Percentiles rank a stretch among this genome's conserved stretches.
These are phyloP conservation scores for Sepioteuthis lessoniana DNA, from an alignment of 2,888 invertebrate species.

Conservation along the genomic window DNA sequence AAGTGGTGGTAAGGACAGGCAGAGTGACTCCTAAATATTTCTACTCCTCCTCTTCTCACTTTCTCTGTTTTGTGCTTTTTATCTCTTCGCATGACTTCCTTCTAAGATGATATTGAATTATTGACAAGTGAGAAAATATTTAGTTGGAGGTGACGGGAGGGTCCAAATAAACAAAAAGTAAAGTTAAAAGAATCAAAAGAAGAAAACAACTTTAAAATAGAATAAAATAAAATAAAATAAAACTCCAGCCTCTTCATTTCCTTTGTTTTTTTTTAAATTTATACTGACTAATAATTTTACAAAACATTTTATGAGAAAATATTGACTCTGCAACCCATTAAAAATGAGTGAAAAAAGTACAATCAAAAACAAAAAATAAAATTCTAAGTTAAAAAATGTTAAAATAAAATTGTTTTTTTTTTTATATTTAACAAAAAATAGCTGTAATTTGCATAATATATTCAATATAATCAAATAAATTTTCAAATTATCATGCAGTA, in stretches of 20 bases:
- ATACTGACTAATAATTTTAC: neutral
- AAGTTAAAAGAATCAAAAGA: neutral
- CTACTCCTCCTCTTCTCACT: neutral
- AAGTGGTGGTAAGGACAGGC: too few species aligned
- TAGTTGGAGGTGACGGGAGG: neutral
- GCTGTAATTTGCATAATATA: too few species aligned
- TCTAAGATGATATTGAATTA: neutral
- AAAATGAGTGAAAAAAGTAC: neutral
- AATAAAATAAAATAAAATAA: neutral
- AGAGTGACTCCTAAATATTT: neutral
- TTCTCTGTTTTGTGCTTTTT: neutral
- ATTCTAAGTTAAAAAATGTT: too few species aligned
- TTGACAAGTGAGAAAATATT: neutral
- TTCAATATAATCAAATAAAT: too few species aligned
- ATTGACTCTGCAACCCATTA: neutral
- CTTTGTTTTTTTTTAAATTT: neutral
- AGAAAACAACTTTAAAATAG: neutral
- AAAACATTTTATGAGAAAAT: neutral
- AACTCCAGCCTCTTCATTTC: neutral
- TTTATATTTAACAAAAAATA: too few species aligned
- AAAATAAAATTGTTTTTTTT: too few species aligned
- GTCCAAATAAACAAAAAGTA: neutral
- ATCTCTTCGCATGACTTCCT: neutral
- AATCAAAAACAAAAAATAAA: neutral
- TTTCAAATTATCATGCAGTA: too few species aligned